Conservation (phyloP, 2,888 invertebrate genomes). For the Oithona nana region DNA sequence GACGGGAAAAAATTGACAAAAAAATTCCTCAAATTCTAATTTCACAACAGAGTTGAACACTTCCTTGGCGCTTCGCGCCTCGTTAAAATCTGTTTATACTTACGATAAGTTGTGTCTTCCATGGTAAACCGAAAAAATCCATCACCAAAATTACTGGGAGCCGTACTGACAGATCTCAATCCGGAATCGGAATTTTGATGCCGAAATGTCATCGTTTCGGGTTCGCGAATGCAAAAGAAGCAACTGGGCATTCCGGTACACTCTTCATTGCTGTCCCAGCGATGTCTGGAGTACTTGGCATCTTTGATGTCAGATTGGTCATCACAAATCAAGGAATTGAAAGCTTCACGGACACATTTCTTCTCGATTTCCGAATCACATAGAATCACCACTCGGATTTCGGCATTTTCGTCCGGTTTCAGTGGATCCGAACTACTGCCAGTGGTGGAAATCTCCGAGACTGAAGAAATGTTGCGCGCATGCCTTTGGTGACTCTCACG, state of each 20-base stretch:
- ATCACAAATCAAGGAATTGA: neutral
- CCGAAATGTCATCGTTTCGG: neutral
- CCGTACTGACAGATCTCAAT: neutral
- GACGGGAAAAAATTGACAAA: too few species aligned
- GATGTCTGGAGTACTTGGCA: slow-evolving; percentile 3
- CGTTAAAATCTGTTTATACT: too few species aligned
- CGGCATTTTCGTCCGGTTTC: neutral
- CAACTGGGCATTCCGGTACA: neutral
- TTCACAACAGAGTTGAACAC: too few species aligned
- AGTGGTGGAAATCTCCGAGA: slow-evolving; percentile 1
- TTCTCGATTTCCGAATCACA: slow-evolving; percentile 6
- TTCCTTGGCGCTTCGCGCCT: too few species aligned
- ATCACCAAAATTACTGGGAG: neutral
- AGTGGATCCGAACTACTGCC: neutral
- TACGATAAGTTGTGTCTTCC: neutral
- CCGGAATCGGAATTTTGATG: neutral
- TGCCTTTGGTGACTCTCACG: slow-evolving; percentile 3
- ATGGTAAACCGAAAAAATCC: slow-evolving; percentile 4
- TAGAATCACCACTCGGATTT: slow-evolving; percentile 1
- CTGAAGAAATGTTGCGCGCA: slow-evolving; percentile 2
- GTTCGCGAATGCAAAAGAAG: neutral
- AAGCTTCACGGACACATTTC: neutral
- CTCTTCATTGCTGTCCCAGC: slow-evolving; percentile 7
- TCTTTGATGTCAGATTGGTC: neutral
- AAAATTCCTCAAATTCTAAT: too few species aligned